Percentiles rank a stretch among this genome's conserved stretches.
phyloP scores from a whole-genome alignment of 2,888 invertebrate genomes.

The Drosophila gaucha region DNA sequence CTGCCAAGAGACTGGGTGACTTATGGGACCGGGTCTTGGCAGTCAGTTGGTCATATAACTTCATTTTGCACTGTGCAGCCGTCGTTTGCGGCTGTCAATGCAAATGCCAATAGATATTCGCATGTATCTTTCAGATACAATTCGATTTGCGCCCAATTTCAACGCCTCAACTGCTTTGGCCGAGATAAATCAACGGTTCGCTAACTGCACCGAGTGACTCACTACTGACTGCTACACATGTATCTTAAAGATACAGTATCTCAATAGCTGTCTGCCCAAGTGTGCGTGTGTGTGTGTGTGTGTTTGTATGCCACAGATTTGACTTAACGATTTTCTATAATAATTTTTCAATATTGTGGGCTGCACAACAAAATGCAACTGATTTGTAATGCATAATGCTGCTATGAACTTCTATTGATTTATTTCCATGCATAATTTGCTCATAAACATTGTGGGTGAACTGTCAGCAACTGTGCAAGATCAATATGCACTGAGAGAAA shows the following conservation, averaged over 20 bases:
- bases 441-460: conserved; percentile 63
- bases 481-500: conserved; percentile 44
- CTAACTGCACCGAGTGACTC: conserved; percentile 53
- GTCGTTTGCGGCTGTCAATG: conserved; percentile 35
- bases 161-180: conserved; percentile 72
- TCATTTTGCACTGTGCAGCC: conserved; percentile 49
- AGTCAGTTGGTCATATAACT: conserved; percentile 61
- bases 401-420: conserved; percentile 67
- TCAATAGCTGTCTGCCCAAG: conserved; percentile 2
- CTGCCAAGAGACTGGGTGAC: conserved; percentile 63
- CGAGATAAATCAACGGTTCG: conserved; percentile 58
- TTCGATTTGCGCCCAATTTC: conserved; percentile 80
- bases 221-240: conserved; percentile 69
- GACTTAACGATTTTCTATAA: conserved; percentile 67
- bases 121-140: conserved; percentile 57
- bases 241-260: conserved; percentile 54
- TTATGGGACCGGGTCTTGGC: conserved; percentile 65
- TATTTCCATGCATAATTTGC: conserved; percentile 69
- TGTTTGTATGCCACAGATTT: conserved; percentile 40
- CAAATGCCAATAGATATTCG: conserved; percentile 58
- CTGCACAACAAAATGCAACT: conserved; percentile 39
- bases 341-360: conserved; percentile 68
- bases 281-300: no score
- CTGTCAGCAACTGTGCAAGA: conserved; percentile 66
- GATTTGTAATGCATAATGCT: conserved; percentile 60